Percentiles rank a stretch among this genome's conserved stretches.
Evolutionary conservation across 1,140 invertebrate genomes (phyloP).

Genomic region (Rhyacophila brunnea): DNA sequence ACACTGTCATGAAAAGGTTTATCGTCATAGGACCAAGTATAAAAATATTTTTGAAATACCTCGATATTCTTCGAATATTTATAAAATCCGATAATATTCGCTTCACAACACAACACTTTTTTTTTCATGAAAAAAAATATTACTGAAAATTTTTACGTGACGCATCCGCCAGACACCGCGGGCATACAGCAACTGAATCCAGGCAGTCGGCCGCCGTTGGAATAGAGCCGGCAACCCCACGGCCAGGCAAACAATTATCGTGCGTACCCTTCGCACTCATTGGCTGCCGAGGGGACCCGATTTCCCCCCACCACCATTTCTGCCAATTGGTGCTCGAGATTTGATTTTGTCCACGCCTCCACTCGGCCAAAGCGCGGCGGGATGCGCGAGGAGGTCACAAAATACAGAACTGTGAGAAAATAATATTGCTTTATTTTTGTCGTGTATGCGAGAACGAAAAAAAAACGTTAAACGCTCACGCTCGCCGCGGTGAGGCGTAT

Average conservation of each 20-base stretch:
- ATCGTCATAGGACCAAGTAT: too few species aligned
- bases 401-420: conserved; percentile 12
- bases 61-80: neutral
- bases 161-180: conserved; percentile 11
- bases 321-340: conserved; percentile 9
- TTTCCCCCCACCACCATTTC: conserved; percentile 10
- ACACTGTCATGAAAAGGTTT: neutral
- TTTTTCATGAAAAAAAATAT: conserved; percentile 8
- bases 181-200: conserved; percentile 19
- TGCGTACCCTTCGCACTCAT: conserved; percentile 12
- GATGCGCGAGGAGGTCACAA: conserved; percentile 22
- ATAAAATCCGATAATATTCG: neutral
- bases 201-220: conserved; percentile 4
- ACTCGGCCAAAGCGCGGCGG: conserved; percentile 6
- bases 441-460: conserved; percentile 19
- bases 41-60: conserved; percentile 4
- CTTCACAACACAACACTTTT: conserved; percentile 2
- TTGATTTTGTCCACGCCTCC: conserved; percentile 5
- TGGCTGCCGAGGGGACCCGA: conserved; percentile 17
- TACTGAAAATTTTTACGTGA: neutral
- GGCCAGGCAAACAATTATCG: conserved; percentile 16
- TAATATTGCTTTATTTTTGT: conserved; percentile 11
- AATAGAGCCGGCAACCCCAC: conserved; percentile 17
- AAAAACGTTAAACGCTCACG: conserved; percentile 4
- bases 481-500: neutral